Evolutionary conservation across 2,888 invertebrate species (phyloP), one percentile per base, ranked within the genome.

Genomic region (Lottia gigantea): DNA sequence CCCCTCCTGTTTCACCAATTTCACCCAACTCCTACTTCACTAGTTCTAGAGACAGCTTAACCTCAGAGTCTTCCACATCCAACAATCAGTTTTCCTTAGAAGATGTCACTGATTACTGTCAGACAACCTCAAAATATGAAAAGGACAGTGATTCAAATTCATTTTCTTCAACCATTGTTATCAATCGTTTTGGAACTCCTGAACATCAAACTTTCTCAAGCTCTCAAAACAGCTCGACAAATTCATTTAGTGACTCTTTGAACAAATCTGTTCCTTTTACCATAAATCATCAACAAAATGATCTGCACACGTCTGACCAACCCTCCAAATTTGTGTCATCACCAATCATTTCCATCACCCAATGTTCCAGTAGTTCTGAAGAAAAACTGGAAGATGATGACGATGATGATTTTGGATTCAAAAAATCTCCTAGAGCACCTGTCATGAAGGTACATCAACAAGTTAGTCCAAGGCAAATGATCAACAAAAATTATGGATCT

Each of bases 31-130:
- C 82, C 3, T 55, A 55, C 55, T 55, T 55, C 47, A 77, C 76
- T 67, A 82, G 81, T 73, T 82, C 82, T 25, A 66, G 79, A 23
- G 83, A 84, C 72, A 83, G 83, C 76, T 77, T 80, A 65, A 71
- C 82, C 23, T 82, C 82, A 2, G 81, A 83, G 68, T 83, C 83
- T 0, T 79, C 79, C 2, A 78, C 77, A 15, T 79, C 81, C 2
- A 79, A 71, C 64, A 23, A 55, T 55, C 23, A 19, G 19, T 19
- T 23, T 55, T 55, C 55, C 19, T 8, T 55, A 19, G 40, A 40
- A 40, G 40, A 40, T 40, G 40, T 40, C 40, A 4, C 40, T 40
- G 40, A 40, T 40, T 11, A 40, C 40, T 6, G 40, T 40, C 55
- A 19, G 19, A 23, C 55, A 19, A 55, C 19, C 23, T 23, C 19